phyloP scores from a whole-genome alignment of 1,140 invertebrate species.

The Drosophila mayri region DNA sequence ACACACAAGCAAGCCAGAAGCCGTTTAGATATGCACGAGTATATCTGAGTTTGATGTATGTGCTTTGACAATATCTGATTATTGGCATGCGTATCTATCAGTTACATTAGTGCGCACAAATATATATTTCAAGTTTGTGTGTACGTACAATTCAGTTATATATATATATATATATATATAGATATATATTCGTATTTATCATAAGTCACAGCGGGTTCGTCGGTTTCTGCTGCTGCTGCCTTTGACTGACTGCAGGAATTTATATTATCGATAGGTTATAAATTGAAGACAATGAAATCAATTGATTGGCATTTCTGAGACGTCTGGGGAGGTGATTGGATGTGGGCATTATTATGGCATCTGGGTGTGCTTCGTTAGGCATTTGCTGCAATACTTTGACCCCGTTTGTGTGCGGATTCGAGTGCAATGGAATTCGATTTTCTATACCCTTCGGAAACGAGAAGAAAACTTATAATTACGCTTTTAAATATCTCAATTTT shows the following conservation, averaged over 20 bases:
- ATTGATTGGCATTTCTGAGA: conserved; percentile 77
- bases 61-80: conserved; percentile 60
- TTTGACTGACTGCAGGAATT: conserved; percentile 61
- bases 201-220: conserved; percentile 42
- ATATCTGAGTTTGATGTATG: conserved; percentile 40
- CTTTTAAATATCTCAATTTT: conserved; percentile 75
- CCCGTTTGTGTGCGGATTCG: conserved; percentile 51
- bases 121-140: conserved; percentile 37
- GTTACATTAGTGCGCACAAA: conserved; percentile 55
- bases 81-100: conserved; percentile 62
- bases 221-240: conserved; percentile 27
- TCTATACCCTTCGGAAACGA: conserved; percentile 8
- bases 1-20: neutral
- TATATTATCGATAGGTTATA: conserved; percentile 82
- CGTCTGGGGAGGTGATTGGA: conserved; percentile 25
- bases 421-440: conserved; percentile 34
- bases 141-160: conserved; percentile 3
- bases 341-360: conserved; percentile 50
- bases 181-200: conserved; percentile 51
- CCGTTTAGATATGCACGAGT: conserved; percentile 25
- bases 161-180: conserved; percentile 5
- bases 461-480: conserved; percentile 69
- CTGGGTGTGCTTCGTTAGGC: conserved; percentile 51
- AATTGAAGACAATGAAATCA: conserved; percentile 84
- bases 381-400: conserved; percentile 74